Evolutionary conservation across 2,113 vertebrate genomes (phyloP).

Genomic region (Silurus meridionalis): DNA sequence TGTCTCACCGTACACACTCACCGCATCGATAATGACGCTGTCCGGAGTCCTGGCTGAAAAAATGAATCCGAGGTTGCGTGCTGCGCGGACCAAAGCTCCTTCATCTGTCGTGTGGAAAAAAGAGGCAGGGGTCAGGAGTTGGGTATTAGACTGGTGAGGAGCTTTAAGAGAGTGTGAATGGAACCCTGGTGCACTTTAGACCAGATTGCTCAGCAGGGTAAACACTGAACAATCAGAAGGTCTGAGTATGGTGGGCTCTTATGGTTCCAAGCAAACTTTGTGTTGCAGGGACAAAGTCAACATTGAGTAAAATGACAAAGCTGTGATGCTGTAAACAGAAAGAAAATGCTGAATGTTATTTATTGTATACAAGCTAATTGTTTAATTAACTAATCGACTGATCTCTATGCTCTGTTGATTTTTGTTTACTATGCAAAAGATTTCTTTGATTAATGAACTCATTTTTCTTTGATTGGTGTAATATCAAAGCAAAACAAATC

Average conservation of each 20-base stretch:
- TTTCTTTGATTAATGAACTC: background rate
- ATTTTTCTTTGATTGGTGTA: background rate
- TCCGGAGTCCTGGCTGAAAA: constrained; percentile 95
- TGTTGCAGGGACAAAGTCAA: no score
- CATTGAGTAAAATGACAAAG: background rate
- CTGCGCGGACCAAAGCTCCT: constrained; percentile 92
- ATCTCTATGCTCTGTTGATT: background rate
- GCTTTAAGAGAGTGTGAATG: background rate
- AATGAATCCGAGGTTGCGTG: constrained; percentile 85
- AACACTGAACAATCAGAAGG: background rate
- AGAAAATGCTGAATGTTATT: background rate
- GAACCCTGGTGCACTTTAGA: background rate
- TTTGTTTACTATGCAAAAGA: no score
- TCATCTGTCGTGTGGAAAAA: constrained; percentile 80
- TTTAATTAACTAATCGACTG: background rate
- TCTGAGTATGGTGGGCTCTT: background rate
- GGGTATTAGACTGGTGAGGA: no score
- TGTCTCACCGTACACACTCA: constrained; percentile 66
- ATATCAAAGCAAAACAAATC: background rate
- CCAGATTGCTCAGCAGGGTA: background rate
- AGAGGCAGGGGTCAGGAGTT: background rate
- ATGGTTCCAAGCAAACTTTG: background rate
- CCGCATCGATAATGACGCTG: constrained; percentile 89
- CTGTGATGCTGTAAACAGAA: background rate
- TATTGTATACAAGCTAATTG: background rate